Evolutionary conservation across 2,888 invertebrate genomes (phyloP).

Genomic region (Pseudanteris insignis): DNA sequence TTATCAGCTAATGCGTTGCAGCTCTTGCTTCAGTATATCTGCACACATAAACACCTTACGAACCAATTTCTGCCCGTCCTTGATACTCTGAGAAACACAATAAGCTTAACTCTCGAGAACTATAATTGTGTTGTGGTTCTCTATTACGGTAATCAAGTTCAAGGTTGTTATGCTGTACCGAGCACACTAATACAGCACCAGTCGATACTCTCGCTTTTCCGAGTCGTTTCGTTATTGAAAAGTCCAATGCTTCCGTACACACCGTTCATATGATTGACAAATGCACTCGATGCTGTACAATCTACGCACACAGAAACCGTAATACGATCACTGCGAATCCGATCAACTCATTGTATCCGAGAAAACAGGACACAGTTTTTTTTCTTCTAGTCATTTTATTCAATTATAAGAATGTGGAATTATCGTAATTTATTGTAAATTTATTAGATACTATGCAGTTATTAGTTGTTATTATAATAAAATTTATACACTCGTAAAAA

Average conservation of each 20-base stretch:
- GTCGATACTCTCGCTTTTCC: constrained; percentile 36
- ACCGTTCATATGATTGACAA: constrained; percentile 10
- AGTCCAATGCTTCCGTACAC: constrained; percentile 27
- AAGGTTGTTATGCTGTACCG: constrained; percentile 38
- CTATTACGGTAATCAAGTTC: constrained; percentile 46
- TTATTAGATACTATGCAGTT: not conserved
- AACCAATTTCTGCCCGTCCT: constrained; percentile 30
- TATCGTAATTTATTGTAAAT: not conserved
- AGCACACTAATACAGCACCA: constrained; percentile 20
- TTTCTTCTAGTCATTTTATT: not conserved
- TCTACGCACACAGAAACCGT: too few relatives aligned
- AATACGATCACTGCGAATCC: too few relatives aligned
- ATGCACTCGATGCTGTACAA: too few relatives aligned
- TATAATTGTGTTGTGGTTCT: constrained; percentile 41
- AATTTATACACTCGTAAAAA: too few relatives aligned
- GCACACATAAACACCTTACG: constrained; percentile 15
- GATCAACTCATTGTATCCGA: too few relatives aligned
- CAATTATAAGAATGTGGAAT: not conserved
- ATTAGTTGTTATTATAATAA: too few relatives aligned
- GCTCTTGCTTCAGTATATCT: too few relatives aligned
- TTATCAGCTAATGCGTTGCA: constrained; percentile 6
- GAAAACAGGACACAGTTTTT: too few relatives aligned
- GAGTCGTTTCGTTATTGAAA: constrained; percentile 28
- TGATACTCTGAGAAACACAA: constrained; percentile 39
- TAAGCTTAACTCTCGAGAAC: constrained; percentile 31